Percentiles rank a stretch among this genome's conserved stretches.
phyloP scores from a whole-genome alignment of 2,797 vertebrate species.

The Agapornis canus region DNA sequence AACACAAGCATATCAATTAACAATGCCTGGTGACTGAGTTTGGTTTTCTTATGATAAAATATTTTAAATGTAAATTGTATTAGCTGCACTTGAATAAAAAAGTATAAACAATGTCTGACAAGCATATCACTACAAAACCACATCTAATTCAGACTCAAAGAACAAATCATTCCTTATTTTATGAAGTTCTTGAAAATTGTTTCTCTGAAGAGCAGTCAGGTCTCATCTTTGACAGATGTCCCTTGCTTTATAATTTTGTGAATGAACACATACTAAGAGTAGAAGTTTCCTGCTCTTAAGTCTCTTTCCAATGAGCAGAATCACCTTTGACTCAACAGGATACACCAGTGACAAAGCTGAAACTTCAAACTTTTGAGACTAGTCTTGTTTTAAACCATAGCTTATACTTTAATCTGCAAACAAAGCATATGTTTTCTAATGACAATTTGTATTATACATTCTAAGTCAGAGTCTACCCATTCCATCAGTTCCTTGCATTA shows the following conservation, averaged over 20 bases:
- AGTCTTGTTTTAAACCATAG: background rate
- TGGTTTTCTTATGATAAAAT: background rate
- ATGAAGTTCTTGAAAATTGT: background rate
- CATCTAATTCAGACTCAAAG: background rate
- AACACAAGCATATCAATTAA: background rate
- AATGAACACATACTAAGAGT: background rate
- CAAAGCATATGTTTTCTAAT: background rate
- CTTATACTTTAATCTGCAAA: background rate
- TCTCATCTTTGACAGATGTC: background rate
- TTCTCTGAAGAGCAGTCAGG: background rate
- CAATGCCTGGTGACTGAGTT: background rate
- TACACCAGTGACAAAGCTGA: background rate
- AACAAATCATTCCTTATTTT: background rate
- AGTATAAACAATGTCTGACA: background rate
- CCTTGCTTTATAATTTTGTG: background rate
- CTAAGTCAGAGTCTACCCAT: background rate
- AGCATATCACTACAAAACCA: background rate
- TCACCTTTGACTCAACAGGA: background rate
- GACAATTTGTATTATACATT: background rate
- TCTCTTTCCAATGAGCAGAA: background rate
- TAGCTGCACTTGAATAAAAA: background rate
- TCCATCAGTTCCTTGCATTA: background rate
- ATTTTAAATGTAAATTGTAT: background rate
- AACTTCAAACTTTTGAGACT: background rate
- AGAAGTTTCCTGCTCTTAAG: background rate